Conservation (phyloP, 2,888 invertebrate species). For the Phaedon cochleariae region DNA sequence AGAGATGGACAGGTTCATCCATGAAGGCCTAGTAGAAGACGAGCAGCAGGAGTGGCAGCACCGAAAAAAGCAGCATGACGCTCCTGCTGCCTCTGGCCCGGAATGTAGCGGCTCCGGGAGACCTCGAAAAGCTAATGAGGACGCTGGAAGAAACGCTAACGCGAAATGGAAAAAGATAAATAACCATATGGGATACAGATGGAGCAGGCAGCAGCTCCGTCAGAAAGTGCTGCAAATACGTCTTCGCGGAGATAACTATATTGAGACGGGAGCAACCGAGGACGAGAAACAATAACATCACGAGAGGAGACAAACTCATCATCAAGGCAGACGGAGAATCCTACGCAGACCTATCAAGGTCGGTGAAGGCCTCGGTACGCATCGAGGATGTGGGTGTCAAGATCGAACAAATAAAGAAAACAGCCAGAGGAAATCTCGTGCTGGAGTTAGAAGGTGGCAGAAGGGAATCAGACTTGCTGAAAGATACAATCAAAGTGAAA, state of each 20-base stretch:
- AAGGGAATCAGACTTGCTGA: background rate
- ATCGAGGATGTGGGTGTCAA: background rate
- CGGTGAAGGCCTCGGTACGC: background rate
- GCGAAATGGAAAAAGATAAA: background rate
- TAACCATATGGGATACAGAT: too few relatives aligned
- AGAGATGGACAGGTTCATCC: background rate
- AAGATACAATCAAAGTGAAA: background rate
- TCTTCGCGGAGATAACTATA: background rate
- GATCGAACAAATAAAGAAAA: background rate
- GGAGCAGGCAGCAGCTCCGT: too few relatives aligned
- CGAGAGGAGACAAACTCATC: background rate
- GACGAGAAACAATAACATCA: background rate
- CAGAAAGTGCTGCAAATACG: background rate
- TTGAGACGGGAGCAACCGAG: background rate
- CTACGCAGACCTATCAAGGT: background rate
- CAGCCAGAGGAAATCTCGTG: background rate
- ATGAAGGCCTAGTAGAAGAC: background rate
- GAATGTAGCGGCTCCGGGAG: background rate
- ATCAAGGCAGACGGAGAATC: background rate
- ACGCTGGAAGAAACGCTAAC: too few relatives aligned
- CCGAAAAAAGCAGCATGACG: conserved; percentile 1
- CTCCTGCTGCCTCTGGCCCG: background rate
- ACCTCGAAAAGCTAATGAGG: conserved; percentile 4
- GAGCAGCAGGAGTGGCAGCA: background rate
- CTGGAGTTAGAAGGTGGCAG: background rate